Evolutionary conservation across 1,140 invertebrate genomes (phyloP).

Genomic region (Drosophila hydei): DNA sequence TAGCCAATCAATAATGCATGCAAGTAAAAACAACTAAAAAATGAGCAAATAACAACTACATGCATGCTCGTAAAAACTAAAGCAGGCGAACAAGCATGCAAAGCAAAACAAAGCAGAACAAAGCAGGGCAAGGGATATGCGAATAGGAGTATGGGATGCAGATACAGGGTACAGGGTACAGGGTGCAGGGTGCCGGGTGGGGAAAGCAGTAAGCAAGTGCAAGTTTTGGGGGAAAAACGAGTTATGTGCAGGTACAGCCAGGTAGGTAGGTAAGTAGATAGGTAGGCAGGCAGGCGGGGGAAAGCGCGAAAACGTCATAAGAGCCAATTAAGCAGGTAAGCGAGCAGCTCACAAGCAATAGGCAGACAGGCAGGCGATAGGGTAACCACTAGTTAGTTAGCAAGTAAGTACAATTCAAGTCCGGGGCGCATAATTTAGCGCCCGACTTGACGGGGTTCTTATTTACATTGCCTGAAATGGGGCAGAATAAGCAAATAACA

Average conservation of each 20-base stretch:
- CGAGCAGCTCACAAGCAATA: conserved; percentile 39
- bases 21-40: conserved; percentile 38
- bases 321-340: conserved; percentile 81
- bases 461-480: conserved; percentile 57
- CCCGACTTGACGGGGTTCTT: conserved; percentile 40
- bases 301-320: conserved; percentile 81
- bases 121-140: conserved; percentile 16
- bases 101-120: conserved; percentile 22
- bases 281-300: conserved; percentile 33
- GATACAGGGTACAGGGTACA: background rate
- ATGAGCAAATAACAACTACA: conserved; percentile 36
- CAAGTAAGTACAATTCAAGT: conserved; percentile 13
- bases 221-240: conserved; percentile 49
- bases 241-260: conserved; percentile 37
- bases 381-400: conserved; percentile 27
- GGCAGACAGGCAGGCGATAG: conserved; percentile 23
- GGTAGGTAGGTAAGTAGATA: background rate
- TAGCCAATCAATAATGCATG: conserved; percentile 76
- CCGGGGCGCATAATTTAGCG: conserved; percentile 51
- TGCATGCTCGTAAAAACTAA: conserved; percentile 56
- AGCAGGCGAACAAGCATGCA: conserved; percentile 41
- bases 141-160: conserved; percentile 1
- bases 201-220: conserved; percentile 30
- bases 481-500: conserved; percentile 62
- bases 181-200: background rate